Conservation (phyloP, 2,888 invertebrate genomes). For the Omphaloscelis lunosa region DNA sequence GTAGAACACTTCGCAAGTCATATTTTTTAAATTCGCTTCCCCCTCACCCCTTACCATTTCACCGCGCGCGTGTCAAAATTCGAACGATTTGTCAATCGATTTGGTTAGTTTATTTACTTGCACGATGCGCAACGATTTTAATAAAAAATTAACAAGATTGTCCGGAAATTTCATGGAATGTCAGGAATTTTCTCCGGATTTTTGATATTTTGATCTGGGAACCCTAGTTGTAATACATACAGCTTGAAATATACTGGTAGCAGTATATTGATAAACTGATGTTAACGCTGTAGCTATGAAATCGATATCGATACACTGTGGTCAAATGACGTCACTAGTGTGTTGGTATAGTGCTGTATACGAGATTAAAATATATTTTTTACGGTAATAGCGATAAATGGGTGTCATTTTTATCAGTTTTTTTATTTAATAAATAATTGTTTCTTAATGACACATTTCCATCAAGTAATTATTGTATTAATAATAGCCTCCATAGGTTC, state of each 20-base stretch:
- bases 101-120: no score
- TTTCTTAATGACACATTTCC: not conserved
- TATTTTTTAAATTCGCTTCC: no score
- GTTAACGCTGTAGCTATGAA: slow-evolving; percentile 24
- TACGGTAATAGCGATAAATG: not conserved
- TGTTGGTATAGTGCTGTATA: slow-evolving; percentile 31
- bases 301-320: slow-evolving; percentile 61
- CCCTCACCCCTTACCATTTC: no score
- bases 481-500: not conserved
- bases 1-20: no score
- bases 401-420: not conserved
- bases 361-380: not conserved
- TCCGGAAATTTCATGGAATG: no score
- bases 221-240: slow-evolving; percentile 57
- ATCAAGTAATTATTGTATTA: not conserved
- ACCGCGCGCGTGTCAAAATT: no score
- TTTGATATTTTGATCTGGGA: no score
- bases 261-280: slow-evolving; percentile 41
- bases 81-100: no score
- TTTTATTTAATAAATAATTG: no score
- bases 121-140: no score
- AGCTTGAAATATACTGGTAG: slow-evolving; percentile 51
- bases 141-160: no score
- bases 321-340: slow-evolving; percentile 31
- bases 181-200: no score